phyloP scores from a whole-genome alignment of 2,888 invertebrate species.

The Heliconius charithonia region DNA sequence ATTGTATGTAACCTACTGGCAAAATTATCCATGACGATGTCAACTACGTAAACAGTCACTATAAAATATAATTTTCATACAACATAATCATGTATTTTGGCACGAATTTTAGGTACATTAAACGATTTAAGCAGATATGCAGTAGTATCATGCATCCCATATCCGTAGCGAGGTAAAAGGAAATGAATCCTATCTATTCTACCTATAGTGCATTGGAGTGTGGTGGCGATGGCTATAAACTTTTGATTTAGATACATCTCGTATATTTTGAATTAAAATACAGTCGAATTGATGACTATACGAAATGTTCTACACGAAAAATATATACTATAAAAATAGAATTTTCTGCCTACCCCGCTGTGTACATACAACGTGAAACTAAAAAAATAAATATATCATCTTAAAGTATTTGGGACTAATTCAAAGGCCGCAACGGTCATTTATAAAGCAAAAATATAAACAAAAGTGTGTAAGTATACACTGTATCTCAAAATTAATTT shows the following conservation, averaged over 20 bases:
- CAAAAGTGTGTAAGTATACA: not conserved
- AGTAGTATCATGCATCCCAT: constrained; percentile 24
- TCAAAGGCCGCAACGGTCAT: no score
- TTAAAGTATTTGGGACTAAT: no score
- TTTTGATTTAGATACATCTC: constrained; percentile 11
- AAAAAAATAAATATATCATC: no score
- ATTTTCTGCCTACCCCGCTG: no score
- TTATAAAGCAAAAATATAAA: not conserved
- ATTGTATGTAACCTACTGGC: no score
- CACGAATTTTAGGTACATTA: constrained; percentile 19
- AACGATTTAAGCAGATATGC: constrained; percentile 23
- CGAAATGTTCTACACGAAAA: no score
- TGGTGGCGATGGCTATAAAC: constrained; percentile 13
- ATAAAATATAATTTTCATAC: not conserved
- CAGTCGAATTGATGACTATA: not conserved
- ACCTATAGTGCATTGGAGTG: not conserved
- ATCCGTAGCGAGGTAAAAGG: constrained; percentile 30
- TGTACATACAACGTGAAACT: no score
- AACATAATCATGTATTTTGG: constrained; percentile 16
- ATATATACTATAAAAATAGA: no score
- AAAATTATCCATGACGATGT: not conserved
- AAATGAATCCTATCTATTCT: constrained; percentile 29
- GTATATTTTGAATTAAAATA: not conserved
- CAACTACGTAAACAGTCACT: not conserved
- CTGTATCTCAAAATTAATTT: not conserved